Conservation (phyloP, 2,888 invertebrate species). For the Belgica antarctica region DNA sequence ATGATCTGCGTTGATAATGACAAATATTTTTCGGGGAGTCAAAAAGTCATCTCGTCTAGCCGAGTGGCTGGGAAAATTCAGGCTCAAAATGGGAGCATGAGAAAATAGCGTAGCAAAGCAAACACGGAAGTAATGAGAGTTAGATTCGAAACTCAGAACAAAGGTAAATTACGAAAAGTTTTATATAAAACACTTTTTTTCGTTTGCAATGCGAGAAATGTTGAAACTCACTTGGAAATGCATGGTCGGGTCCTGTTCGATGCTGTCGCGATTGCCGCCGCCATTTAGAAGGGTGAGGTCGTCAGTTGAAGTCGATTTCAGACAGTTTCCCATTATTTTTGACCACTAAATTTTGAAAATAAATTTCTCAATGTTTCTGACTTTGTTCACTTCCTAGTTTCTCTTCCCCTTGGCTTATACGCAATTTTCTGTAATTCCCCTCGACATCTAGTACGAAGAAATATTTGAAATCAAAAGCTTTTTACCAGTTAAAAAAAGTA, state of each 20-base stretch:
- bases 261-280: constrained; percentile 57
- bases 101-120: not conserved
- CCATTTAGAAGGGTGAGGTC: constrained; percentile 64
- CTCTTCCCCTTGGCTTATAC: not conserved
- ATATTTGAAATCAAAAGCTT: not conserved
- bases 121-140: constrained; percentile 6
- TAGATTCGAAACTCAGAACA: not conserved
- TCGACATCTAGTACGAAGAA: not conserved
- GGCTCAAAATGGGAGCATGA: not conserved
- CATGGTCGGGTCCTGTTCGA: constrained; percentile 60
- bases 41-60: not conserved
- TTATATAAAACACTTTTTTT: constrained; percentile 7
- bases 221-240: constrained; percentile 54
- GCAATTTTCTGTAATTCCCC: no score
- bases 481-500: not conserved
- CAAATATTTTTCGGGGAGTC: not conserved
- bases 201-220: not conserved
- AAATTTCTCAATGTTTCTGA: not conserved
- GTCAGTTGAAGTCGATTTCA: constrained; percentile 65
- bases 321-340: constrained; percentile 66
- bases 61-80: not conserved
- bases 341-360: constrained; percentile 3
- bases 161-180: constrained; percentile 27
- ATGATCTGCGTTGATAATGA: constrained; percentile 1
- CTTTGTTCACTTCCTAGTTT: not conserved